Evolutionary conservation across 2,797 vertebrate species (phyloP).

Genomic region (Oryzias sinensis): DNA sequence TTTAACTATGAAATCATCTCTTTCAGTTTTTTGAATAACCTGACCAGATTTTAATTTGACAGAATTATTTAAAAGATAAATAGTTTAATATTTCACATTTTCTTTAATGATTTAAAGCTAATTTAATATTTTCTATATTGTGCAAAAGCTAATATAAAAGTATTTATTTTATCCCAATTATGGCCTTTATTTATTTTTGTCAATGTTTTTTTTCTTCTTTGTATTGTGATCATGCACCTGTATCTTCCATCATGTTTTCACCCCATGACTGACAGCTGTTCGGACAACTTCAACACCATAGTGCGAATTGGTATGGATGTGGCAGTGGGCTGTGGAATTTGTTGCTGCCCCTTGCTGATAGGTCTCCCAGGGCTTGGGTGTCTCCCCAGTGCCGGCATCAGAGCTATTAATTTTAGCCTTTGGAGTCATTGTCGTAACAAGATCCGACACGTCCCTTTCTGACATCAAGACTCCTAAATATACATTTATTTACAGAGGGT

Average conservation of each 20-base stretch:
- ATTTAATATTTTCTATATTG: too few relatives aligned
- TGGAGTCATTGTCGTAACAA: slow-evolving; percentile 75
- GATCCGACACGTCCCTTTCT: slow-evolving; percentile 58
- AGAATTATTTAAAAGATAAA: too few relatives aligned
- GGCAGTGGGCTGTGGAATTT: slow-evolving; percentile 68
- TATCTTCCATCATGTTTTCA: slow-evolving; percentile 60
- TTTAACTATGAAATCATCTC: too few relatives aligned
- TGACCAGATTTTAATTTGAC: too few relatives aligned
- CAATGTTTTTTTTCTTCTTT: not conserved
- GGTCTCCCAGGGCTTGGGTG: slow-evolving; percentile 72
- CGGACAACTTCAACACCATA: slow-evolving; percentile 54
- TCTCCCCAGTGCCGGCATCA: slow-evolving; percentile 71
- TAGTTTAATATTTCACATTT: too few relatives aligned
- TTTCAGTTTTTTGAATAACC: too few relatives aligned
- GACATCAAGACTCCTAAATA: slow-evolving; percentile 68
- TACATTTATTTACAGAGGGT: slow-evolving; percentile 77
- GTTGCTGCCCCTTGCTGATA: slow-evolving; percentile 69
- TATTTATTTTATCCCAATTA: too few relatives aligned
- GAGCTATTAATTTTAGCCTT: slow-evolving; percentile 83
- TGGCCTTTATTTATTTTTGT: too few relatives aligned
- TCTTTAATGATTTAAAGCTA: too few relatives aligned
- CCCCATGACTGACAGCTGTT: slow-evolving; percentile 71
- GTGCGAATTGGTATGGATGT: slow-evolving; percentile 73
- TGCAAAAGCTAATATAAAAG: too few relatives aligned
- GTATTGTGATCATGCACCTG: slow-evolving; percentile 41